Evolutionary conservation across 2,888 invertebrate genomes (phyloP), one percentile per base, ranked within the genome.

Genomic region (Scaptomyza caliginosa): DNA sequence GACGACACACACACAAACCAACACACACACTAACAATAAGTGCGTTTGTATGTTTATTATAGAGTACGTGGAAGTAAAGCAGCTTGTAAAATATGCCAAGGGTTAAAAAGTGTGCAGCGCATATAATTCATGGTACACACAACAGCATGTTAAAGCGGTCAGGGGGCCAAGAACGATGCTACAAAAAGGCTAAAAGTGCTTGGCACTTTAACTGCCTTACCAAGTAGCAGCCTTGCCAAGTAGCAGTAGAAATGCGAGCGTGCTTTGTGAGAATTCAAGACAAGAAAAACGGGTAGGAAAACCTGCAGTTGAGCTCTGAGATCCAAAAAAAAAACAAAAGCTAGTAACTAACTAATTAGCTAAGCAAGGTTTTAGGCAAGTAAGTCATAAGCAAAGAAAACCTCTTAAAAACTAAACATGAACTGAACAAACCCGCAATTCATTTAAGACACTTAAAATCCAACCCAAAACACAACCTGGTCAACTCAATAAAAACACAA

Each of bases 71-170:
- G 62, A 59, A 82, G 67, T 63, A 77, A 80, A 77, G 83, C 86
- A 78, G 86, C 82, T 82, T 87, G 88, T 82, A 82, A 87, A 85
- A 82, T 82, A 85, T 82, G 83, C 79, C 86, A 88, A 74, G 88
- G 82, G 82, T 87, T 86, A 87, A 86, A 83, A 77, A 68, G 82
- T 85, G 88, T 71, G 80, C 83, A 85, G 71, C 86, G 42, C 71
- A 77, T 58, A 88, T 88, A 83, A 87, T 83, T 83, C 88, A 83
- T 78, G 16, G 30, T 46, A 79, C 65, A 65, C 73, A 34, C 34
- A 7, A 30, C 26, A n/a, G n/a, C n/a, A 13, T 32, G 32, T 67
- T 67, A 73, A 84, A 75, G 63, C 69, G 74, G 69, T 43, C 70
- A 59, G 16, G 16, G 34, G 34, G 34, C 34, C 34, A 34, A 34